Evolutionary conservation across 2,888 invertebrate genomes (phyloP), one percentile per base, ranked within the genome.

Genomic region (Iselma pallidipennis): DNA sequence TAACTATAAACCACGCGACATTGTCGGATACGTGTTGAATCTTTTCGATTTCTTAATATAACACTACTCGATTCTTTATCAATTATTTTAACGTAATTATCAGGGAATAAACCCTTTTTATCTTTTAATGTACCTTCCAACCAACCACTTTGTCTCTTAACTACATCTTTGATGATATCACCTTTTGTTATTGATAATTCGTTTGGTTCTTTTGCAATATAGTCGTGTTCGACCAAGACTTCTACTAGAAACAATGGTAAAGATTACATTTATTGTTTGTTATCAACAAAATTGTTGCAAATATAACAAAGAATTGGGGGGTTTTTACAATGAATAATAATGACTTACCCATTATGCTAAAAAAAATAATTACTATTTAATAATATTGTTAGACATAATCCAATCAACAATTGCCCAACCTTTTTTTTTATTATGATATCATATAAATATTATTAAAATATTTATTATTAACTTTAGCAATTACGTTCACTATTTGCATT

Each of bases 1-100:
- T 98, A 98, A 81, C 92, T 93, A 83, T 91, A 96, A 70, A 95
- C 87, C 53, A 93, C 95, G 77, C 90, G 89, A 81, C 95, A 94
- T 77, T 89, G 87, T 65, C 91, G 88, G 79, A 85, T 82, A 73
- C 81, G 66, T 5, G 69, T 59, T 7, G 74, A 73, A 67, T 81
- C 80, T 59, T 76, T 76, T 61, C 75, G 76, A 67, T 73, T 78
- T 61, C 80, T 70, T 58, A 75, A 69, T 4, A 72, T 63, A 48
- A 77, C 76, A 37, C 37, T 45, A 23, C 65, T 61, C 6, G 69
- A 56, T 54, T 74, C 74, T 54, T 70, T 74, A 49, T 73, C 75
- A 49, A 76, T 51, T 67, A 91, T 82, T 71, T 89, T 88, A 19
- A 96, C 96, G 84, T 95, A 96, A 82, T 95, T 96, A 80, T 96